Percentiles rank a stretch among this genome's conserved stretches.
Evolutionary conservation across 2,113 vertebrate genomes (phyloP).

Genomic region (Melanocharis versteri): DNA sequence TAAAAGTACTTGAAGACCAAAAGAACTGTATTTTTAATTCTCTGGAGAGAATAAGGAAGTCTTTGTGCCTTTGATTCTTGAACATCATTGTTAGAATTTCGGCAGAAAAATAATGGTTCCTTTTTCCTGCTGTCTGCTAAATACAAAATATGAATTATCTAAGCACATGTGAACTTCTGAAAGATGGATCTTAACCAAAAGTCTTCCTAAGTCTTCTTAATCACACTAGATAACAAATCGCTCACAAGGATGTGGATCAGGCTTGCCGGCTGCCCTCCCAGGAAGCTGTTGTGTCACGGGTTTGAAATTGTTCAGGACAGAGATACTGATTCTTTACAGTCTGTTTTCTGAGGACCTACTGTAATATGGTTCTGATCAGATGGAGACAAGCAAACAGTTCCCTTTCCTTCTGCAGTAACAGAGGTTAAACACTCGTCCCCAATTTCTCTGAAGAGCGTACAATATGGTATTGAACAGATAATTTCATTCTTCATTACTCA

Average conservation of each 20-base stretch:
- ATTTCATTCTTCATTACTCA: background rate
- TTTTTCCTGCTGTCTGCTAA: background rate
- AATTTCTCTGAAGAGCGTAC: background rate
- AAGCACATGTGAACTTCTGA: background rate
- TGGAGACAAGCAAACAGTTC: background rate
- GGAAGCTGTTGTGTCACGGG: accelerated
- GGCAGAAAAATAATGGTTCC: background rate
- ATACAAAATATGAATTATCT: background rate
- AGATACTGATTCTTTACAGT: background rate
- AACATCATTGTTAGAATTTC: accelerated
- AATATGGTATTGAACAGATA: background rate
- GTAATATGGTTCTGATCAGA: background rate
- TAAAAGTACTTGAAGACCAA: background rate
- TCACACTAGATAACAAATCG: background rate
- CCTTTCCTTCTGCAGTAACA: background rate
- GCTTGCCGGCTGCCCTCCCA: background rate
- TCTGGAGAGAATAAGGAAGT: background rate
- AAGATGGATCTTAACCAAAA: background rate
- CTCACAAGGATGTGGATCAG: background rate
- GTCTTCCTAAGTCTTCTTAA: background rate
- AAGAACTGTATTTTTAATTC: background rate
- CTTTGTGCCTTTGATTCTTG: background rate
- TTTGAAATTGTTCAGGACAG: background rate
- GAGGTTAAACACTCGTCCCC: background rate
- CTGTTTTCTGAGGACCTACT: background rate